Conservation (phyloP, 2,797 vertebrate genomes). For the Emys orbicularis region DNA sequence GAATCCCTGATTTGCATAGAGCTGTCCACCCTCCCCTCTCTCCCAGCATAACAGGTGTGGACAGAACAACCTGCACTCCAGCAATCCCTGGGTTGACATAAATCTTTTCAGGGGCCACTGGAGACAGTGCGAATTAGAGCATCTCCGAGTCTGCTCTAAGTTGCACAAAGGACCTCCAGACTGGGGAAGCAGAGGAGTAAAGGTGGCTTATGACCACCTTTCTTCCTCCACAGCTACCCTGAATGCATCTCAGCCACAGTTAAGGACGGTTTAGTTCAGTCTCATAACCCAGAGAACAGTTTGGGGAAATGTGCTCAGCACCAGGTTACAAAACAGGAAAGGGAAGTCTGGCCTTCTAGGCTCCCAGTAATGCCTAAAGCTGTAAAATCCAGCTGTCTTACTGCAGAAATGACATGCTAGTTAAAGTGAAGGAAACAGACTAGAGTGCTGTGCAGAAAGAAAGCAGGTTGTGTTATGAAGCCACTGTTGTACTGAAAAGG, state of each 20-base stretch:
- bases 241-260: not conserved
- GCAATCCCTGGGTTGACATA: not conserved
- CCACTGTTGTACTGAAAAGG: not conserved
- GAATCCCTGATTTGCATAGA: not conserved
- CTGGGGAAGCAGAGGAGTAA: not conserved
- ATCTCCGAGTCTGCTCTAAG: not conserved
- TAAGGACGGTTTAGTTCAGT: fast-evolving
- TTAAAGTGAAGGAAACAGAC: not conserved
- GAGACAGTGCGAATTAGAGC: not conserved
- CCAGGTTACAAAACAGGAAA: constrained; percentile 35
- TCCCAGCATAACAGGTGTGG: not conserved
- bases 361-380: not conserved
- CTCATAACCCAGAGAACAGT: fast-evolving
- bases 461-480: constrained; percentile 21
- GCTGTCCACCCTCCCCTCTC: not conserved
- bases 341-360: not conserved
- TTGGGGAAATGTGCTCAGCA: not conserved
- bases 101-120: not conserved
- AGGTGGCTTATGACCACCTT: not conserved
- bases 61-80: fast-evolving
- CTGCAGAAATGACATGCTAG: not conserved
- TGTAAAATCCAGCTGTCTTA: constrained; percentile 4
- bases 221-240: not conserved
- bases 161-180: fast-evolving
- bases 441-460: not conserved